Evolutionary conservation across 2,797 vertebrate genomes (phyloP), one percentile per base, ranked within the genome.

Genomic region (Brachymystax lenok): DNA sequence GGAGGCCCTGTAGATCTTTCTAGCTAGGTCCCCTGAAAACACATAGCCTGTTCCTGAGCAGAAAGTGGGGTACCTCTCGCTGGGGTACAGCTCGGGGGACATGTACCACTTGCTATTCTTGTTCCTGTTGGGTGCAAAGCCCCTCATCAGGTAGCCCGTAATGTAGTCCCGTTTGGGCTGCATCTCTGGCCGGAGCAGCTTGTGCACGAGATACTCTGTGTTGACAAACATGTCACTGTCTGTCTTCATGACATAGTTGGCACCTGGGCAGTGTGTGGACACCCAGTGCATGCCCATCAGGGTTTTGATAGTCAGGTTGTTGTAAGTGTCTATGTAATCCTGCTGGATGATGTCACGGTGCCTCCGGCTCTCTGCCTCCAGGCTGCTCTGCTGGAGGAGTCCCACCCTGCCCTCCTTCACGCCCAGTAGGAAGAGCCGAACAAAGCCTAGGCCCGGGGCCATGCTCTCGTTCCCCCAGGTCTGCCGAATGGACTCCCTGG

Each of bases 231-330:
- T 97, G 86, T 99, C 98, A 0, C 97, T 98, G 93, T 99, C 98
- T 0, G 97, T 98, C 92, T 99, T 99, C 98, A 99, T 99, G 77
- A 98, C 96, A 0, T 99, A 99, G 0, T 91, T 92, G 75, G 94
- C 94, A 0, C 67, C 85, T 0, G 96, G 95, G 81, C 98, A 99
- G 78, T 97, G 93, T 3, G 91, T 92, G 16, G 96, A 94, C 75
- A 99, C 97, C 98, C 98, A 99, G 89, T 98, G 96, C 95, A 99
- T 97, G 73, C 98, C 98, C 98, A 99, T 99, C 68, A 99, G 81
- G 1, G 98, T 99, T 92, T 99, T 99, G 69, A 96, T 94, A 12
- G 98, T 99, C 83, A 99, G 91, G 84, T 99, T 99, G 73, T 99
- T 96, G 80, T 99, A 99, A 0, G 96, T 95, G 64, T 99, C 98